Conservation (phyloP, 2,888 invertebrate species). For the Archips xylosteana region DNA sequence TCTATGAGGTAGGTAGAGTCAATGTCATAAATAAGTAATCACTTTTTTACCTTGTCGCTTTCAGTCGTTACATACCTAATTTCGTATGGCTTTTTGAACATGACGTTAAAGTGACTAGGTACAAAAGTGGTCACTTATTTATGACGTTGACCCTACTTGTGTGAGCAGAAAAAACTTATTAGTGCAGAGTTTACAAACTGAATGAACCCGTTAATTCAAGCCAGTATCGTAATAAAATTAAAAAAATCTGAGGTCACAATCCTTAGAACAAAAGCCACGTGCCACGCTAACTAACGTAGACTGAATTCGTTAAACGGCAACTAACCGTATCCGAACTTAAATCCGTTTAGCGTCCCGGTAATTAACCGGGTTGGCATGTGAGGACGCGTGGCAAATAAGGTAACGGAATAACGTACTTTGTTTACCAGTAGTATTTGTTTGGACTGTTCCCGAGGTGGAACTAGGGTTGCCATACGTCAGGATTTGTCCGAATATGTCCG, state of each 20-base stretch:
- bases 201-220: background rate
- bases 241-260: conserved; percentile 12
- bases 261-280: conserved; percentile 37
- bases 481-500: too few species aligned
- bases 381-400: conserved; percentile 42
- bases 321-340: conserved; percentile 41
- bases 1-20: too few species aligned
- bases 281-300: conserved; percentile 39
- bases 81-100: too few species aligned
- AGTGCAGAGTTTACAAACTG: background rate
- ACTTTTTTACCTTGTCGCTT: too few species aligned
- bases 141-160: background rate
- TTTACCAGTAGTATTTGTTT: conserved; percentile 38
- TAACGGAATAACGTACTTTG: conserved; percentile 41
- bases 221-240: conserved; percentile 1
- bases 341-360: conserved; percentile 40
- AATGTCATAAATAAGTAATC: too few species aligned
- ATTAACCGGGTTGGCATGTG: conserved; percentile 40
- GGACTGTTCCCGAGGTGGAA: background rate
- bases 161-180: background rate
- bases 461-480: background rate
- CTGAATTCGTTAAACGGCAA: conserved; percentile 43
- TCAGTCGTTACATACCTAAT: too few species aligned
- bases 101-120: too few species aligned
- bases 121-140: too few species aligned